Base-by-base conservation (phyloP, 2,113 vertebrate genomes). In the Aphelocoma coerulescens region DNA sequence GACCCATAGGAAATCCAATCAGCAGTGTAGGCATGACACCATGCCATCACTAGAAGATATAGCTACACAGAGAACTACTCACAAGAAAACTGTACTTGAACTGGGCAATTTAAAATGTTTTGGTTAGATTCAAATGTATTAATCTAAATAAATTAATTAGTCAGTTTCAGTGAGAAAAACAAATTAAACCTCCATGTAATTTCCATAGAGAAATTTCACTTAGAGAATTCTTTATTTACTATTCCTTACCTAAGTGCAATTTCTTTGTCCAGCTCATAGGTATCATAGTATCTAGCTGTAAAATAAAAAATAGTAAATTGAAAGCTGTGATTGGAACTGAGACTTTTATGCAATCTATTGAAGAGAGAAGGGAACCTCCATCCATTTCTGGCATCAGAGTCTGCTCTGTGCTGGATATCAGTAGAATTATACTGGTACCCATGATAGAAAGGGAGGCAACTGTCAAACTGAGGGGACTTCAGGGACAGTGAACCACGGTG, bases 401-500 rank as follows among this genome's bases (percentile, higher is more conserved):
- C 63, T 54, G 6, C 13, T 75, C 32, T 83, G 11, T 75, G 28
- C 13, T 63, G 48, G 10, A 11, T 54, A 23, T 44, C 57, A 82
- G 22, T 7, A 52, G 46, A 68, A 67, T 67, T 46, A 5, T 8
- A 43, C 8, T 23, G 19, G 6, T 61, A 12, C 3, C 66, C 0
- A 1, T 0, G 1, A 16, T 1, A 58, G 57, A 79, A 63, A 67
- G 4, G 17, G 13, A 82, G 48, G 32, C 16, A 74, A 14, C 17
- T 14, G 44, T 51, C 39, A 63, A 39, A 14, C 9, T 63, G 57
- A 51, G 43, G 18, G 46, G 39, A 72, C 44, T 63, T 39, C 27
- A n/a, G 62, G 30, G 18, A 33, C 7, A 72, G 30, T 1, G 2
- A 3, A 74, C 8, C 13, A 66, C 23, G 49, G 15, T 39, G 20